Evolutionary conservation across 2,888 invertebrate genomes (phyloP).

Genomic region (Tenodera sinensis): DNA sequence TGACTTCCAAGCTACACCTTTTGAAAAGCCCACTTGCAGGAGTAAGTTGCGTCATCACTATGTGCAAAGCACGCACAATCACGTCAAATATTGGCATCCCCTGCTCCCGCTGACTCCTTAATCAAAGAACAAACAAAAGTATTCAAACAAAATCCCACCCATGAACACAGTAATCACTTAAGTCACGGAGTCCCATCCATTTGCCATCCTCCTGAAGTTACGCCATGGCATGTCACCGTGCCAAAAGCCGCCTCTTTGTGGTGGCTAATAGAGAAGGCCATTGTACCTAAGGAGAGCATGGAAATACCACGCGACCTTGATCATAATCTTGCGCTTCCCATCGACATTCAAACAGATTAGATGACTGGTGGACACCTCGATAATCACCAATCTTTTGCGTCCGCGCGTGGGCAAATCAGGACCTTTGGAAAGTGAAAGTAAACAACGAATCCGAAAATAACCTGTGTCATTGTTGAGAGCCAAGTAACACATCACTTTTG

Average conservation of each 20-base stretch:
- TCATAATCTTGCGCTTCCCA: not conserved
- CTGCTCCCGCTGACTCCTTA: not conserved
- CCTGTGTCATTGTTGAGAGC: no score
- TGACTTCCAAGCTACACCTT: no score
- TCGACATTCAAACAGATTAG: not conserved
- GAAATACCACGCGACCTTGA: not conserved
- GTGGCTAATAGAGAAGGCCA: not conserved
- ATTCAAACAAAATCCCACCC: not conserved
- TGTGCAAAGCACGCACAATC: not conserved
- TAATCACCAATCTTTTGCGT: not conserved
- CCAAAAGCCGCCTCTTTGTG: not conserved
- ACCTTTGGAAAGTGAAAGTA: not conserved
- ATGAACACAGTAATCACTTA: not conserved
- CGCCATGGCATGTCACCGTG: not conserved
- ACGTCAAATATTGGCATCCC: not conserved
- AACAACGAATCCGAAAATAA: no score
- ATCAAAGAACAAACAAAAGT: constrained; percentile 7
- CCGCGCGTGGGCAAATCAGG: no score
- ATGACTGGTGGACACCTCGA: not conserved
- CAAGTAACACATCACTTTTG: no score
- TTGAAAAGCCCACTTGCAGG: not conserved
- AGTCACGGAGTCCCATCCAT: not conserved
- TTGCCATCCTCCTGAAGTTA: not conserved
- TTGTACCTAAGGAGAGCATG: not conserved
- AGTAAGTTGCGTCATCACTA: not conserved